Evolutionary conservation across 2,113 vertebrate genomes (phyloP), one percentile per base, ranked within the genome.

Genomic region (Hypocryptadius cinnamomeus): DNA sequence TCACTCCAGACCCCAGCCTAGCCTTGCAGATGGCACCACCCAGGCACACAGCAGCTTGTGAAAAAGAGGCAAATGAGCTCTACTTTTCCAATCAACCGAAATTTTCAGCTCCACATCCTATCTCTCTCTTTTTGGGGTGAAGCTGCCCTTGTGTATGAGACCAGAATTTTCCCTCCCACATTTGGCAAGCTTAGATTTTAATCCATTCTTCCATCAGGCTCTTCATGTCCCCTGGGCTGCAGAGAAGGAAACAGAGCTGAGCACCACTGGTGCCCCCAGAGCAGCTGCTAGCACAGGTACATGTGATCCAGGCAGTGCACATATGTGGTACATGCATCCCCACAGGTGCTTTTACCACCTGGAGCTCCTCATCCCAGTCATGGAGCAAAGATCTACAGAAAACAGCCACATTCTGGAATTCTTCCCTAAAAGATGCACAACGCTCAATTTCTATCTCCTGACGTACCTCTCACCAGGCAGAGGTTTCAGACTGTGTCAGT

Each of bases 281-380:
- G 79, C 80, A 73, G 71, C 72, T 70, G 83, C 54, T 56, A 57
- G 45, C 24, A 79, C 65, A 40, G 66, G 79, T 28, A 7, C 47
- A 8, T 1, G 6, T 21, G 30, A 30, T 33, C n/a, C 7, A 18
- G 53, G 74, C 74, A 72, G 79, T 7, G 4, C n/a, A 39, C 21
- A 5, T 4, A 5, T 1, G 3, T 4, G 15, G 12, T 8, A 69
- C 1, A 25, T 24, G 60, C 40, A 31, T 21, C 4, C 22, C 22
- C 57, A 33, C 1, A 10, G 35, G 50, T 22, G 30, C 16, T 30
- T 13, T 53, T 70, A 54, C 50, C 33, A 54, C 57, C 23, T 20
- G 11, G 15, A 83, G 15, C 27, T 45, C 59, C 4, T 50, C 71
- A 74, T 21, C 40, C 83, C 9, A 0, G 17, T 37, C 63, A 16